These are phyloP conservation scores for Pachyrhynchus sulphureomaculatus DNA, from an alignment of 1,140 invertebrate genomes.

Conservation along the genomic window DNA sequence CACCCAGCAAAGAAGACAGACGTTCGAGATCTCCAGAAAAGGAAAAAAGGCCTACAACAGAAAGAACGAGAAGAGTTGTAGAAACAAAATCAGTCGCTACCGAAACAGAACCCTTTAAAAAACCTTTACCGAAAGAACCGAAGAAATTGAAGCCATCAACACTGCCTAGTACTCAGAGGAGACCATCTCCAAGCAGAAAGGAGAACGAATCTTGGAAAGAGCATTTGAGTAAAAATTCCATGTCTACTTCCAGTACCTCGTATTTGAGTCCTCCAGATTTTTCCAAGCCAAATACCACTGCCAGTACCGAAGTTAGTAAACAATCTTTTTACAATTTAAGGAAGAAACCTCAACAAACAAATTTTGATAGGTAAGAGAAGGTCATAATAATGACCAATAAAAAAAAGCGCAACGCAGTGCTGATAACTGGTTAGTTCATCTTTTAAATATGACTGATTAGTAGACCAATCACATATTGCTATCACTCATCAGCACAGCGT, in stretches of 20 bases:
- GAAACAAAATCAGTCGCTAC: conserved; percentile 18
- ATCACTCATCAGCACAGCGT: no score
- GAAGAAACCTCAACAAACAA: conserved; percentile 41
- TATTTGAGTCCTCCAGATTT: conserved; percentile 48
- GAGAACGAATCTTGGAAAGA: conserved; percentile 39
- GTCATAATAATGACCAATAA: no score
- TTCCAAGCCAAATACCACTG: conserved; percentile 18
- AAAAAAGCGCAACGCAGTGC: no score
- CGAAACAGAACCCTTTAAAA: conserved; percentile 16
- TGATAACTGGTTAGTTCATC: no score
- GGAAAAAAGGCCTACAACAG: background rate
- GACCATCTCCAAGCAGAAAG: background rate
- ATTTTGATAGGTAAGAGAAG: conserved; percentile 11
- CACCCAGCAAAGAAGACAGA: background rate
- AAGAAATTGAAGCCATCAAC: background rate
- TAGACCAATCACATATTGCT: no score
- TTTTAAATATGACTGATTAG: no score
- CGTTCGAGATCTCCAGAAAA: background rate
- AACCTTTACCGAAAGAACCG: background rate
- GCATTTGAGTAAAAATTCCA: conserved; percentile 40
- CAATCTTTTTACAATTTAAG: conserved; percentile 29
- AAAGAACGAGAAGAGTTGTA: conserved; percentile 2
- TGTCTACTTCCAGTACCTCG: conserved; percentile 43
- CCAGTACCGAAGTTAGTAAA: conserved; percentile 11
- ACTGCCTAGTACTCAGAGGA: background rate